Conservation (phyloP, 2,113 vertebrate genomes). For the Pavo muticus region DNA sequence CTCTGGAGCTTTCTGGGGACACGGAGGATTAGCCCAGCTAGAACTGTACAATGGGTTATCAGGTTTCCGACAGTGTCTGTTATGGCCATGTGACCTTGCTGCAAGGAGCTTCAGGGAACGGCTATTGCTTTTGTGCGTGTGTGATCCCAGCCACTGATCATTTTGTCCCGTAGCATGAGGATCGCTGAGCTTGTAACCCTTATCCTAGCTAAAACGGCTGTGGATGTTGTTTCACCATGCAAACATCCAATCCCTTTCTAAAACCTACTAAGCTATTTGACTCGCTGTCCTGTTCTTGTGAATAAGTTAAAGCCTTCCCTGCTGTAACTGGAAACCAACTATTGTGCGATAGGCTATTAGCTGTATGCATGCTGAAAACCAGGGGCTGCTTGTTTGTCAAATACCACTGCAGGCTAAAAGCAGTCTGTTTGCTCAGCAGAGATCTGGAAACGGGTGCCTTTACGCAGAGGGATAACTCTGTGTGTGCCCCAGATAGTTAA, state of each 20-base stretch:
- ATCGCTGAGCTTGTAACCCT: conserved; percentile 68
- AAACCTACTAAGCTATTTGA: conserved; percentile 66
- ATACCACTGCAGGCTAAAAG: conserved; percentile 24
- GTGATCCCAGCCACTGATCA: conserved; percentile 56
- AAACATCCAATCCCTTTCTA: conserved; percentile 65
- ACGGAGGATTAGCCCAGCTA: conserved; percentile 3
- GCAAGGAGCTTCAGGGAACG: conserved; percentile 42
- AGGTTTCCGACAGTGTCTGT: conserved; percentile 41
- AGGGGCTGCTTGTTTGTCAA: conserved; percentile 55
- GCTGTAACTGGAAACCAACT: conserved; percentile 62
- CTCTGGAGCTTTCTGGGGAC: conserved; percentile 35
- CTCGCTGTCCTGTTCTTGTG: conserved; percentile 48
- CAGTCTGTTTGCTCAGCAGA: conserved; percentile 61
- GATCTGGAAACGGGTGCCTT: neutral
- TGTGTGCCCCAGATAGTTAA: neutral
- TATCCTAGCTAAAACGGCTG: conserved; percentile 8
- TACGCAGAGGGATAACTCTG: neutral
- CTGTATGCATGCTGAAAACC: neutral
- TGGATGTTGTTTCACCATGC: conserved; percentile 58
- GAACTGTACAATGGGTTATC: conserved; percentile 46
- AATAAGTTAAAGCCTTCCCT: conserved; percentile 68
- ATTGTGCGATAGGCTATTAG: conserved; percentile 54
- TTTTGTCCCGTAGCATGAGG: conserved; percentile 19
- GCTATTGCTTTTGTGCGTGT: conserved; percentile 46
- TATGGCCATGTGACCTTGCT: conserved; percentile 33